Evolutionary conservation across 2,113 vertebrate genomes (phyloP), one percentile per base, ranked within the genome.

Genomic region (Capricornis sumatraensis): DNA sequence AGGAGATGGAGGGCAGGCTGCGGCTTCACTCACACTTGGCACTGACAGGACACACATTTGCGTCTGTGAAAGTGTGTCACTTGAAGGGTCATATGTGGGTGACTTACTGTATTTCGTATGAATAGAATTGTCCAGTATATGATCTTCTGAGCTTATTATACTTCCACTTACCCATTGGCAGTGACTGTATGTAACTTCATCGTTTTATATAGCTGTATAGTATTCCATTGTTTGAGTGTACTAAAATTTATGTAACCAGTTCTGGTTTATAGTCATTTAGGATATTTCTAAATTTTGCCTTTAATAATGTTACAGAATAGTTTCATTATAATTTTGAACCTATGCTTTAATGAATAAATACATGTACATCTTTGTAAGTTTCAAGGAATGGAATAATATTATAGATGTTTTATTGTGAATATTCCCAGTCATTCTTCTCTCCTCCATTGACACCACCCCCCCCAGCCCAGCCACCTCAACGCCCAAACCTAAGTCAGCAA

Each of bases 361-460:
- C 28, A 62, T 33, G 11, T 27, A 23, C 40, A 36, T 28, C 47
- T 60, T 36, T 28, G 43, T 64, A 17, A 7, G 40, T 87, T n/a
- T 36, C 50, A 52, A 79, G 43, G 58, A 47, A 30, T 7, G 50
- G 33, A 23, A 9, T 40, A 3, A 5, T 21, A 27, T 43, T 10
- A 0, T 10, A 13, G 10, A 25, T 27, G 9, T 83, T 57, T 52
- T 36, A 6, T 23, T 53, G 67, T 89, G 45, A 25, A 14, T 58
- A n/a, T 13, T 16, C 47, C 25, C 30, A 3, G 6, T n/a, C 53
- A n/a, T 27, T 62, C 30, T 40, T 64, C 79, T 89, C n/a, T 19
- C 53, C 7, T 40, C 36, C 4, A 0, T 2, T 17, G 7, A 64
- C 62, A 33, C 62, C 15, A 9, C 14, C 13, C 14, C 14, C 13